Evolutionary conservation across 2,797 vertebrate species (phyloP), one percentile per base, ranked within the genome.

Genomic region (Notolabrus celidotus): DNA sequence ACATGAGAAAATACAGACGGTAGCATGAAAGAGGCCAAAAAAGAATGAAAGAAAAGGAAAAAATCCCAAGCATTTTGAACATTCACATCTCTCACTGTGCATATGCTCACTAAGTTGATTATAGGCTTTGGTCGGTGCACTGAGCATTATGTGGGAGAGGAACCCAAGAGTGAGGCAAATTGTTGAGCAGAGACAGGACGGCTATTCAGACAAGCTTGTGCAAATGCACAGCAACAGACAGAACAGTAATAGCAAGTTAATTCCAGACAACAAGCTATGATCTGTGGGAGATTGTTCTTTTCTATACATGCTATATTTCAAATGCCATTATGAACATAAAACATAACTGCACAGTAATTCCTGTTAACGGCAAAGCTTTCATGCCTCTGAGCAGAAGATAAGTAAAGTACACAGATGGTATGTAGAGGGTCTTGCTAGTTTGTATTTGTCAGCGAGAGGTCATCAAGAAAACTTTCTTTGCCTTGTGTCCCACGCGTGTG

Each of bases 51-150:
- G 8, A 42, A 27, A 52, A 14, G 17, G 51, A 63, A 68, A 49
- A 34, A 6, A 15, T 36, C 9, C 41, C 9, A 31, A 45, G 39
- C 36, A 31, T 46, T 82, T 74, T 52, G 56, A 73, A 70, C 68
- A 55, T 72, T 72, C 65, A 67, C 36, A 58, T 82, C 31, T 68
- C 54, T 77, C 58, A 67, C 67, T 71, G 60, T 16, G n/a, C 77
- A 81, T 86, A 85, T 81, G 75, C 78, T 77, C 71, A 61, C 74
- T 67, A 82, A 69, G 71, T 78, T 89, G 90, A 93, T 92, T 91
- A 92, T 79, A 87, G 84, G 76, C 81, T 88, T 75, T 77, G 78
- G 82, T 77, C 82, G 79, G 69, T 88, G 77, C 77, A 70, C 67
- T 66, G 72, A 84, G 66, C 73, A 76, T 80, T 88, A 84, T 85